A percentile compares a stretch with the other conserved stretches of the same genome.
phyloP scores from a whole-genome alignment of 2,113 vertebrate species.

The Ariopsis seemanni region DNA sequence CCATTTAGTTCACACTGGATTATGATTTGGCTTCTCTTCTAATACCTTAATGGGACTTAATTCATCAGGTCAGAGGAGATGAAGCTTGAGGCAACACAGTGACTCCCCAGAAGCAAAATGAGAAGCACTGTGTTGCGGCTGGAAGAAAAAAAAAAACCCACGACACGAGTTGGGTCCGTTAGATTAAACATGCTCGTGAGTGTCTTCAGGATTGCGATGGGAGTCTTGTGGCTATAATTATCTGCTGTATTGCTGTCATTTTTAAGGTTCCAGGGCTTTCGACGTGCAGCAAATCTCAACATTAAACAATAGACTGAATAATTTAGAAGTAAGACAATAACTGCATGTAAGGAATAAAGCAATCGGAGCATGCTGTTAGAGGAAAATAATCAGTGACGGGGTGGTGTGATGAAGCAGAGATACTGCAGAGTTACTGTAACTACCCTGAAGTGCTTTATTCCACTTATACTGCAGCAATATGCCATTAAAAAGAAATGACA shows the following conservation, averaged over 20 bases:
- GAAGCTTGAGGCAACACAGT: slow-evolving; percentile 6
- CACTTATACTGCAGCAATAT: not conserved
- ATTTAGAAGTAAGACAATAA: not conserved
- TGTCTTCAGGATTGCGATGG: not conserved
- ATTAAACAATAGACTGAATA: not conserved
- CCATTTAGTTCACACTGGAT: not conserved
- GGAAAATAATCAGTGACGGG: not conserved
- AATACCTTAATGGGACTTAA: slow-evolving; percentile 18
- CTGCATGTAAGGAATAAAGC: not conserved
- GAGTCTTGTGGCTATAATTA: not conserved
- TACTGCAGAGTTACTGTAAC: not conserved
- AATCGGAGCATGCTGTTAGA: not conserved
- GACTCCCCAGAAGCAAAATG: not conserved
- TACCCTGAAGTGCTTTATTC: not conserved
- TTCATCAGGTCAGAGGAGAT: slow-evolving; percentile 27
- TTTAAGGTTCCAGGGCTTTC: not conserved
- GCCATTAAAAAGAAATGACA: no score
- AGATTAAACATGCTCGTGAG: not conserved
- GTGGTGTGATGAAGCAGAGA: not conserved
- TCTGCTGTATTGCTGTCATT: not conserved
- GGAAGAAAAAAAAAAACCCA: not conserved
- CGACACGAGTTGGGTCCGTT: not conserved
- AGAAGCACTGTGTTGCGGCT: not conserved
- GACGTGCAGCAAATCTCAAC: not conserved
- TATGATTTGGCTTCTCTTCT: not conserved